phyloP scores from a whole-genome alignment of 2,113 vertebrate species.

The Percina caprodes region DNA sequence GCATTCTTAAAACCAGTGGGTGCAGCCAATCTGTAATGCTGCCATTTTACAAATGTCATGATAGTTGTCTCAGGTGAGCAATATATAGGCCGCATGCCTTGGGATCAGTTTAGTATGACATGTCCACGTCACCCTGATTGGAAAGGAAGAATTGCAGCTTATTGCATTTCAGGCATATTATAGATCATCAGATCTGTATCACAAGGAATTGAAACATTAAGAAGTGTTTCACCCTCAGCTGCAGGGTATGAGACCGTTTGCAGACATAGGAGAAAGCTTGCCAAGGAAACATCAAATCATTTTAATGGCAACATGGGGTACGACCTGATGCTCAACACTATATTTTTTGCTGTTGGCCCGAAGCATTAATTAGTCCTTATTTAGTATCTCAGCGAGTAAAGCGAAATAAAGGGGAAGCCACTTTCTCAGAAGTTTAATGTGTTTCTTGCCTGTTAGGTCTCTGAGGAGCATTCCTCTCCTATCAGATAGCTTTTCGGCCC shows the following conservation, averaged over 20 bases:
- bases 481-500: conserved; percentile 53
- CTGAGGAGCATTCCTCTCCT: conserved; percentile 55
- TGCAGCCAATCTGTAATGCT: not conserved
- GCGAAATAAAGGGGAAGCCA: not conserved
- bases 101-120: conserved; percentile 9
- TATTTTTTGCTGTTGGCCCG: not conserved
- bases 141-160: not conserved
- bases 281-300: conserved; percentile 57
- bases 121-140: not conserved
- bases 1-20: not conserved
- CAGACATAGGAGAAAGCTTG: conserved; percentile 34
- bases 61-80: conserved; percentile 17
- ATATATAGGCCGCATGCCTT: not conserved
- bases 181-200: not conserved
- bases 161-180: not conserved
- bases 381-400: conserved; percentile 31
- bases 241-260: conserved; percentile 33
- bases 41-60: not conserved
- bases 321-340: conserved; percentile 17
- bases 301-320: conserved; percentile 47
- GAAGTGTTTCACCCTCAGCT: not conserved
- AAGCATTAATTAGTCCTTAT: conserved; percentile 36
- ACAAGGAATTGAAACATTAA: not conserved
- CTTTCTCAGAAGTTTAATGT: conserved; percentile 42
- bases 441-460: conserved; percentile 18